These are phyloP conservation scores for Thyatira batis DNA, from an alignment of 2,888 invertebrate genomes.

Conservation along the genomic window DNA sequence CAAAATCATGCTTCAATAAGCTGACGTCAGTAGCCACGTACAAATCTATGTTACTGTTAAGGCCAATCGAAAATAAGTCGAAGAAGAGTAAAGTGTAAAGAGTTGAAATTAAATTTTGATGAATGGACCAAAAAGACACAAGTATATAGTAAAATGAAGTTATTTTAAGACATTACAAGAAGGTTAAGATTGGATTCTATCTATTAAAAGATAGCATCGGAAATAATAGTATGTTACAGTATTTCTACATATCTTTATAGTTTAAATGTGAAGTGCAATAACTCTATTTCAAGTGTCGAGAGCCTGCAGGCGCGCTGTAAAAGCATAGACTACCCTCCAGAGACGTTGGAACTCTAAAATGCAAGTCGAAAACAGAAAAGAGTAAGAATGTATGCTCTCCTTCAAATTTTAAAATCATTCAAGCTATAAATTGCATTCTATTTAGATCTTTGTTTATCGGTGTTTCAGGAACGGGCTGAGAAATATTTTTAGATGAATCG, in stretches of 20 bases:
- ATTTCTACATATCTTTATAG: constrained; percentile 47
- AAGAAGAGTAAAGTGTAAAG: constrained; percentile 37
- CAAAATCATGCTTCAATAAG: constrained; percentile 53
- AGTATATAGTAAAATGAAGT: constrained; percentile 29
- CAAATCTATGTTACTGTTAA: constrained; percentile 24
- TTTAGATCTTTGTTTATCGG: constrained; percentile 64
- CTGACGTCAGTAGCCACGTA: constrained; percentile 45
- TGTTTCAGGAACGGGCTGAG: constrained; percentile 63
- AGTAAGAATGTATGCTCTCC: constrained; percentile 58
- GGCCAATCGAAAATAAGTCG: constrained; percentile 40
- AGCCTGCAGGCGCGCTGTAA: constrained; percentile 51
- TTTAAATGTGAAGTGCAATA: constrained; percentile 64
- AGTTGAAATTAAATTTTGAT: constrained; percentile 31
- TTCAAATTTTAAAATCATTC: constrained; percentile 52
- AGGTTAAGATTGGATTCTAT: constrained; percentile 44
- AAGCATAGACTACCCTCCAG: constrained; percentile 57
- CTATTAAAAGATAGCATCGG: constrained; percentile 42
- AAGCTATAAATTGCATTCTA: constrained; percentile 67
- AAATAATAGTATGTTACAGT: constrained; percentile 34
- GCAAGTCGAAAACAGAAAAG: constrained; percentile 59
- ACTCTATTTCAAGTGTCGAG: constrained; percentile 62
- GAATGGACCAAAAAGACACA: constrained; percentile 32
- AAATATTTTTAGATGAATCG: constrained; percentile 57
- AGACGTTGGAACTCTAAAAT: constrained; percentile 58
- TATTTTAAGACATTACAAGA: constrained; percentile 78